These are phyloP conservation scores for Hemicentrotus pulcherrimus DNA, from an alignment of 35 echinoderm and acorn worm genomes.

Conservation along the genomic window DNA sequence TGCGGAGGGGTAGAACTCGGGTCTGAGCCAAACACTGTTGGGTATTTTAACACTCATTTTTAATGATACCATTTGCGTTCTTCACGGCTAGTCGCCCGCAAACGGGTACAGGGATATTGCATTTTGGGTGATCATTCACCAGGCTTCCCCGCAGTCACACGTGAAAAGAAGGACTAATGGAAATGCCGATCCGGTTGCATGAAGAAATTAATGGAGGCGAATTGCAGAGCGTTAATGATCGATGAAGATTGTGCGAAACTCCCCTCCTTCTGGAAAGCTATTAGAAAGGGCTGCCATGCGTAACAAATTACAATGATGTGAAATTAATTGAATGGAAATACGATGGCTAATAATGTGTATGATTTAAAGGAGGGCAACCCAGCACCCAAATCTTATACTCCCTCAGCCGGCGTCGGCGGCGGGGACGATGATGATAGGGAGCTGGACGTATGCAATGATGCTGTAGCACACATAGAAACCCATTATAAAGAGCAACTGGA, in stretches of 20 bases:
- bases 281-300: slow-evolving; percentile 45
- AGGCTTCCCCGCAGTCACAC: slow-evolving; percentile 10
- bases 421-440: not conserved
- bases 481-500: not conserved
- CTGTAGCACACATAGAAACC: not conserved
- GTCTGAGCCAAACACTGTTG: slow-evolving; percentile 3
- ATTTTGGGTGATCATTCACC: slow-evolving; percentile 17
- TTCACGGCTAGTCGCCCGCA: slow-evolving; percentile 35
- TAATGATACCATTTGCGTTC: slow-evolving; percentile 22
- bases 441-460: not conserved
- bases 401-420: not conserved
- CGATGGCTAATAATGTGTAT: slow-evolving; percentile 32
- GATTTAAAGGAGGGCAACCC: slow-evolving; percentile 25
- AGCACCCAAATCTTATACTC: not conserved
- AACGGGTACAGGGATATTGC: slow-evolving; percentile 19
- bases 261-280: slow-evolving; percentile 28
- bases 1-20: not conserved
- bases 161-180: slow-evolving; percentile 38
- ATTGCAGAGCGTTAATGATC: slow-evolving; percentile 47
- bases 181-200: slow-evolving; percentile 42
- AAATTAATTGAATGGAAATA: slow-evolving; percentile 56
- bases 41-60: slow-evolving; percentile 27
- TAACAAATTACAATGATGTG: slow-evolving; percentile 55
- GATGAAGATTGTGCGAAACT: slow-evolving; percentile 32
- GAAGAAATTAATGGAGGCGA: slow-evolving; percentile 35